Percentiles rank a stretch among this genome's conserved stretches.
phyloP scores from a whole-genome alignment of 2,797 vertebrate species.

The Falco concolor region DNA sequence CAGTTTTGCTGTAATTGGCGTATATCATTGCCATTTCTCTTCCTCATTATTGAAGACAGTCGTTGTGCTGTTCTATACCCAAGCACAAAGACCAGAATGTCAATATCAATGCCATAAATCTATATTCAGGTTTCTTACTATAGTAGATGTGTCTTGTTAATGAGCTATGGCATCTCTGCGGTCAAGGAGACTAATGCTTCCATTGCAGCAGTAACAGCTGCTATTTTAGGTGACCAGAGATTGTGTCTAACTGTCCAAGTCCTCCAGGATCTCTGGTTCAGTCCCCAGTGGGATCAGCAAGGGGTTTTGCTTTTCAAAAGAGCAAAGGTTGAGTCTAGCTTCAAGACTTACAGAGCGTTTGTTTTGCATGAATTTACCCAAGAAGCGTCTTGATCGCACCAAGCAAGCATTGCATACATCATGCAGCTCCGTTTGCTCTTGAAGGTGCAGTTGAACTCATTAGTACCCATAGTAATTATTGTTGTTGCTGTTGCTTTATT shows the following conservation, averaged over 20 bases:
- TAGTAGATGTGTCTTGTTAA: neutral
- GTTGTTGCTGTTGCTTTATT: neutral
- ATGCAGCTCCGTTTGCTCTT: accelerated
- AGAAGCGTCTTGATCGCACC: neutral
- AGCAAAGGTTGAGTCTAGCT: neutral
- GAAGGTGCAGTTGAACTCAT: neutral
- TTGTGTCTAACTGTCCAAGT: neutral
- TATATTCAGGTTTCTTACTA: neutral
- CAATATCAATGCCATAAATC: neutral
- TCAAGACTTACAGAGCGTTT: neutral
- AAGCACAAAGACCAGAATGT: neutral
- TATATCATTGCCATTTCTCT: neutral
- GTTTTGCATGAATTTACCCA: neutral
- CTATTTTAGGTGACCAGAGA: neutral
- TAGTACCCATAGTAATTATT: neutral
- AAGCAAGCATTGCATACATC: accelerated
- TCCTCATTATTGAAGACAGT: neutral
- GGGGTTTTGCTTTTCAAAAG: neutral
- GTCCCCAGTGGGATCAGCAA: neutral
- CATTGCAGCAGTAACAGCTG: neutral
- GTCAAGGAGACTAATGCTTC: neutral
- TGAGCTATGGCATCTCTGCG: neutral
- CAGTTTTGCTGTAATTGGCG: neutral
- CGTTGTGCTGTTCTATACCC: neutral
- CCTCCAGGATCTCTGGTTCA: neutral